Evolutionary conservation across 2,113 vertebrate species (phyloP), one percentile per base, ranked within the genome.

Genomic region (Xiphophorus maculatus): DNA sequence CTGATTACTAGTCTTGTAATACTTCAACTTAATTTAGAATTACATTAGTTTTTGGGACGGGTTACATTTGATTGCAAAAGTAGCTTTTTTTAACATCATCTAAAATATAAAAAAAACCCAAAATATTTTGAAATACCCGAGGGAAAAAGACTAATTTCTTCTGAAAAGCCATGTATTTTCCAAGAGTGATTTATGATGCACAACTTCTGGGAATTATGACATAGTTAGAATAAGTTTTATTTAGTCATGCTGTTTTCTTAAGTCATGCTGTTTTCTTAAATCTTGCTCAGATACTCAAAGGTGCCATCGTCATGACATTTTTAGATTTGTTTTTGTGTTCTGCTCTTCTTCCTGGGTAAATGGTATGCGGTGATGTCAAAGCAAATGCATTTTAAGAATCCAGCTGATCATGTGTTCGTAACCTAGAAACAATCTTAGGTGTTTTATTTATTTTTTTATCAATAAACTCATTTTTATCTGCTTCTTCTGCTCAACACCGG

Each of bases 351-450:
- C 1, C 14, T 28, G 3, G 13, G 27, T 29, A 14, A 28, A 63
- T 15, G n/a, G 4, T 14, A 51, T 51, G 4, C 60, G 15, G 11
- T 30, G 28, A 28, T 63, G 27, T 63, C 9, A 30, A 29, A 6
- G 13, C 12, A 63, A 30, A 32, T 30, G 62, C 27, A 2, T 30
- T 63, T 1, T 8, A 54, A 19, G 48, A 25, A 22, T 54, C 22
- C 6, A 8, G 17, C 6, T 1, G 0, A 64, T 19, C 62, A 6
- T 67, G 58, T 51, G 6, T n/a, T 0, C 70, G 2, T 13, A 32
- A 35, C 44, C 7, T 74, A 44, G 28, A 76, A 64, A 71, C 58
- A 66, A 6, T 76, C 42, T 54, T 3, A 33, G 9, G 27, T 37
- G 17, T 22, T n/a, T 76, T 64, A 78, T 58, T 27, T 35, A 8